Conservation (phyloP, 2,888 invertebrate genomes). For the Eubasilissa splendida region DNA sequence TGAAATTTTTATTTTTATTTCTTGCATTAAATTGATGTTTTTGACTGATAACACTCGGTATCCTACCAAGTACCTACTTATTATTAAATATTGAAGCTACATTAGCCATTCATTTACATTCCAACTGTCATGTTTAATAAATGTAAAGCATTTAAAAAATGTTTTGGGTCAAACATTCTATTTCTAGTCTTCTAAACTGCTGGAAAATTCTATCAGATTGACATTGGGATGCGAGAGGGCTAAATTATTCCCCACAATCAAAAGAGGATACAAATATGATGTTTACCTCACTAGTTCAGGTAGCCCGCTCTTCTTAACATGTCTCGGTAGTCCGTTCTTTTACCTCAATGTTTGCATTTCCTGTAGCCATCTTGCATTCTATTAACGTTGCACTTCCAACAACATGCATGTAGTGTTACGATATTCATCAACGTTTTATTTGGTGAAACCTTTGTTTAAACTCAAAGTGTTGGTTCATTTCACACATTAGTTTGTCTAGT, state of each 20-base stretch:
- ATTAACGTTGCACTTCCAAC: not conserved
- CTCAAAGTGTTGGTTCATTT: no score
- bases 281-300: conserved; percentile 92
- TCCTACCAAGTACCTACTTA: not conserved
- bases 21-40: conserved; percentile 22
- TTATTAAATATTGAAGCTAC: no score
- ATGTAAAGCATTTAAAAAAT: not conserved
- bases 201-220: conserved; percentile 83
- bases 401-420: conserved; percentile 32
- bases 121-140: conserved; percentile 50
- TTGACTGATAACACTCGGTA: conserved; percentile 21
- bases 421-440: not conserved
- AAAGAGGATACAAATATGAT: conserved; percentile 86
- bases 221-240: conserved; percentile 82
- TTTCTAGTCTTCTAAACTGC: conserved; percentile 64
- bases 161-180: conserved; percentile 29
- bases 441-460: no score
- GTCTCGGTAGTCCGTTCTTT: conserved; percentile 41
- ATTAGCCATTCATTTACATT: conserved; percentile 32
- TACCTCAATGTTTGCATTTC: conserved; percentile 48
- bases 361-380: conserved; percentile 32
- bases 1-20: not conserved
- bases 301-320: conserved; percentile 61
- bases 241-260: conserved; percentile 87
- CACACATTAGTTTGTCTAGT: not conserved